These are phyloP conservation scores for Myotis vivesi DNA, from an alignment of 2,797 vertebrate species.

Conservation along the genomic window DNA sequence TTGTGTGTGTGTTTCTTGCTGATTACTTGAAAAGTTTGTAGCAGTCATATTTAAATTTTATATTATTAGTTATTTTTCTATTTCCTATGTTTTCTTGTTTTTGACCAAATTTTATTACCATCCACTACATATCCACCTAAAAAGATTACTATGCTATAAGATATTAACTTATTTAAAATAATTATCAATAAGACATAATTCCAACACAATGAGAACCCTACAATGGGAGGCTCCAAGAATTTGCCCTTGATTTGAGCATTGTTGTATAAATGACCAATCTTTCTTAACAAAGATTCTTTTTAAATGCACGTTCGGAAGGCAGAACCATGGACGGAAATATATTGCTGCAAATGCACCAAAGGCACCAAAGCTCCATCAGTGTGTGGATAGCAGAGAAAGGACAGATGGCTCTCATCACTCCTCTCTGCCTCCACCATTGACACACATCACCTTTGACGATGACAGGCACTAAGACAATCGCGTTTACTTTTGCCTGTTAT, in stretches of 20 bases:
- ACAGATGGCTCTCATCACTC: background rate
- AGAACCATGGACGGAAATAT: background rate
- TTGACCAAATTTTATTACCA: background rate
- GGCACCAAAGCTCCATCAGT: background rate
- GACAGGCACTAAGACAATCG: background rate
- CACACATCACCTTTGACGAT: background rate
- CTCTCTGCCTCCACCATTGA: background rate
- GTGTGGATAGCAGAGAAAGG: background rate
- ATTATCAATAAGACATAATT: background rate
- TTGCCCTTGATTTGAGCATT: background rate
- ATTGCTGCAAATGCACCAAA: background rate
- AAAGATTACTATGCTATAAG: background rate
- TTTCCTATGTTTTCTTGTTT: background rate
- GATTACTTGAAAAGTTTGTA: background rate
- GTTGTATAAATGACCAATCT: background rate
- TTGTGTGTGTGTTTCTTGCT: background rate
- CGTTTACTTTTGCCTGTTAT: background rate
- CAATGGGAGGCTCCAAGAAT: background rate
- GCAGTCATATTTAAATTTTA: background rate
- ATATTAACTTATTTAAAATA: slow-evolving; percentile 10
- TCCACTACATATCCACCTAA: background rate
- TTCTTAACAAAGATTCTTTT: background rate
- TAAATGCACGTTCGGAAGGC: background rate
- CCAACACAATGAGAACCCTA: background rate
- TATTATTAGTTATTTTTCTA: background rate